These are phyloP conservation scores for Musca domestica DNA, from an alignment of 1,140 invertebrate genomes.

Conservation along the genomic window DNA sequence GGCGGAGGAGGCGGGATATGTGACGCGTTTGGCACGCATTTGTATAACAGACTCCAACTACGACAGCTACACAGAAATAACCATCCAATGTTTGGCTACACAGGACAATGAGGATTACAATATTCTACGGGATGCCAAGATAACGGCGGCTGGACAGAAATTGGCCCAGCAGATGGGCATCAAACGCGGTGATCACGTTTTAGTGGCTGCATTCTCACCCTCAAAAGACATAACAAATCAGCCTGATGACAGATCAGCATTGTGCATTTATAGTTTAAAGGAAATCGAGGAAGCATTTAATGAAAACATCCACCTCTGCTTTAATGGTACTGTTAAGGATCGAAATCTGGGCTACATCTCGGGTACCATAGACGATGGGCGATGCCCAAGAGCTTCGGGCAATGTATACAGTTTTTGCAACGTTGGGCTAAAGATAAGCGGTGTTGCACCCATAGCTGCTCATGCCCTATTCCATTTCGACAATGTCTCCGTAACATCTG, in stretches of 20 bases:
- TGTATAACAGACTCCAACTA: constrained; percentile 94
- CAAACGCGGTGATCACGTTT: constrained; percentile 70
- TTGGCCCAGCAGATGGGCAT: constrained; percentile 78
- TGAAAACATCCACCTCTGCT: constrained; percentile 96
- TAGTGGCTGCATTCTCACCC: constrained; percentile 82
- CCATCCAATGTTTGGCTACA: constrained; percentile 73
- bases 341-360: constrained; percentile 92
- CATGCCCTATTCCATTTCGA: constrained; percentile 74
- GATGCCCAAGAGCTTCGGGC: constrained; percentile 84
- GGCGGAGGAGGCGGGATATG: constrained; percentile 85
- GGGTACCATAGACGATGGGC: constrained; percentile 83
- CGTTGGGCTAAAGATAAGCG: constrained; percentile 89
- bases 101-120: constrained; percentile 68
- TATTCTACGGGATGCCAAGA: constrained; percentile 86
- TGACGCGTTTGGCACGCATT: constrained; percentile 83
- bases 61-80: constrained; percentile 93
- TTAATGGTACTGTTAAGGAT: constrained; percentile 88
- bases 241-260: constrained; percentile 72
- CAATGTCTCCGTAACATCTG: constrained; percentile 76
- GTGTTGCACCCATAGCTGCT: constrained; percentile 74
- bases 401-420: constrained; percentile 91
- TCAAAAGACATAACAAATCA: constrained; percentile 79
- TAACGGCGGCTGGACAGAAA: constrained; percentile 75
- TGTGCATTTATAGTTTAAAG: constrained; percentile 81
- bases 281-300: constrained; percentile 92